These are phyloP conservation scores for Drosophila neocordata DNA, from an alignment of 1,140 invertebrate species.

Conservation along the genomic window DNA sequence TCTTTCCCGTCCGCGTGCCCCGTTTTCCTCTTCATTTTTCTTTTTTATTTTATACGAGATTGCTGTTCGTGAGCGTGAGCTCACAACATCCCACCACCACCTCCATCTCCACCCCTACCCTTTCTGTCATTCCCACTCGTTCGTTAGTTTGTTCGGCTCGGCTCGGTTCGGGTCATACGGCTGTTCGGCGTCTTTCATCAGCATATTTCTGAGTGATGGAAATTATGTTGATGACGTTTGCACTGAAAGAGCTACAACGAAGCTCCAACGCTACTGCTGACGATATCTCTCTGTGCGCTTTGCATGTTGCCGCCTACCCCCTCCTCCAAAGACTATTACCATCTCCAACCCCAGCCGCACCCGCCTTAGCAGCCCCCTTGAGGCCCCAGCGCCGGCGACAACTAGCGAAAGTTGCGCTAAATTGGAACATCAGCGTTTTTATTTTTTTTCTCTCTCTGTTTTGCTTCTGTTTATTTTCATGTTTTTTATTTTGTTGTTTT, in stretches of 20 bases:
- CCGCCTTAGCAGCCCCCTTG: not conserved
- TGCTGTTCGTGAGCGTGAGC: slow-evolving; percentile 7
- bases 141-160: slow-evolving; percentile 24
- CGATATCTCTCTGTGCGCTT: slow-evolving; percentile 40
- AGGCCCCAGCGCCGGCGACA: slow-evolving; percentile 58
- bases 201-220: slow-evolving; percentile 80
- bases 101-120: not conserved
- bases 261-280: slow-evolving; percentile 6
- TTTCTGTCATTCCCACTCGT: slow-evolving; percentile 14
- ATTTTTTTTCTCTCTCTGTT: slow-evolving; percentile 2
- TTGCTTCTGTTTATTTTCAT: slow-evolving; percentile 75
- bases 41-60: not conserved
- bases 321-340: not conserved
- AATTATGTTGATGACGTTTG: slow-evolving; percentile 80
- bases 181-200: slow-evolving; percentile 78
- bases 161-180: slow-evolving; percentile 16
- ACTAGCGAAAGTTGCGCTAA: slow-evolving; percentile 79
- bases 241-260: slow-evolving; percentile 35
- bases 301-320: slow-evolving; percentile 39
- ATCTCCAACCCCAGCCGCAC: not conserved
- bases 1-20: slow-evolving; percentile 7
- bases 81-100: not conserved
- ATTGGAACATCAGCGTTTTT: slow-evolving; percentile 77
- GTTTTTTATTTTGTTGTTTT: slow-evolving; percentile 38
- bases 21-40: not conserved